Conservation (phyloP, 2,113 vertebrate genomes). For the Mola mola region DNA sequence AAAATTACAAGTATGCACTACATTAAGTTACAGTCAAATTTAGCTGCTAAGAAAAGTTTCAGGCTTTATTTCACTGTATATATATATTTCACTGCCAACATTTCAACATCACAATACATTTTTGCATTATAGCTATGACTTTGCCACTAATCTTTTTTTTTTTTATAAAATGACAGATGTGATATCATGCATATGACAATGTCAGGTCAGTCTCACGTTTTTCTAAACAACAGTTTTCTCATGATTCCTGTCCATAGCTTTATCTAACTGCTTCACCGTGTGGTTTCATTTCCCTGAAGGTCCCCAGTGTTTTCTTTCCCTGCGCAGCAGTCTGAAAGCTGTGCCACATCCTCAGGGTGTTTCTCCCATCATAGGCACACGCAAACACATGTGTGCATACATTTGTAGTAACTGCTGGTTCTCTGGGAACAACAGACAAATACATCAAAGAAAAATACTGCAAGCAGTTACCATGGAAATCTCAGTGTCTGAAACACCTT, state of each 20-base stretch:
- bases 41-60: too few species aligned
- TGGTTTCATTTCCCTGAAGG: conserved; percentile 22
- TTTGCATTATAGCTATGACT: too few species aligned
- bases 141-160: too few species aligned
- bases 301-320: conserved; percentile 33
- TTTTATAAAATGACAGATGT: too few species aligned
- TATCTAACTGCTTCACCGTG: conserved; percentile 16
- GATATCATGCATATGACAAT: too few species aligned
- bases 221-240: conserved; percentile 16
- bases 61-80: too few species aligned
- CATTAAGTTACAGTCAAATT: too few species aligned
- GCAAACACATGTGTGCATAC: conserved; percentile 19
- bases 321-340: conserved; percentile 28
- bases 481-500: conserved; percentile 38
- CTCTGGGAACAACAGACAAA: conserved; percentile 41
- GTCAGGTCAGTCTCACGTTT: neutral
- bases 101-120: too few species aligned
- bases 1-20: too few species aligned
- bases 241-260: conserved; percentile 11
- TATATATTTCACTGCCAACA: too few species aligned
- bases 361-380: conserved; percentile 25
- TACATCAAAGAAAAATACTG: conserved; percentile 43
- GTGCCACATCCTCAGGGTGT: conserved; percentile 41
- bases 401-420: neutral
- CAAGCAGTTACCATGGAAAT: conserved; percentile 67